These are phyloP conservation scores for Porites lobata DNA, from an alignment of 92 coral and sea anemone species.

Conservation along the genomic window DNA sequence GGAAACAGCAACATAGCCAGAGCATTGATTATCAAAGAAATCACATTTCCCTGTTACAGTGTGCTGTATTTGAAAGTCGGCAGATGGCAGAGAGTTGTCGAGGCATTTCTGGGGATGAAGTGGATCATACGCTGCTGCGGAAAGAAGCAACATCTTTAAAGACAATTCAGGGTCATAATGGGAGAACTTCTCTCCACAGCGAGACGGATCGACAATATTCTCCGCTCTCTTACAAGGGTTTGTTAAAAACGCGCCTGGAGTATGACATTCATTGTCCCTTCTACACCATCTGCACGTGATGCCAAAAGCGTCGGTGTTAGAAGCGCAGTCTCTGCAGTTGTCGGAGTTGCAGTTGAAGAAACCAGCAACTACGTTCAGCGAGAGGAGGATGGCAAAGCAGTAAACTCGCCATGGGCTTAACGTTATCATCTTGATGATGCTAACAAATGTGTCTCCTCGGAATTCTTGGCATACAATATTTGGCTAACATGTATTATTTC, in stretches of 20 bases:
- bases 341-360: background rate
- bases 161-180: constrained; percentile 57
- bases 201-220: constrained; percentile 38
- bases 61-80: constrained; percentile 32
- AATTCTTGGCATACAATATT: background rate
- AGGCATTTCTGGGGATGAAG: constrained; percentile 58
- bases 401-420: background rate
- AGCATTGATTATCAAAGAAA: constrained; percentile 48
- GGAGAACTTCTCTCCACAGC: constrained; percentile 34
- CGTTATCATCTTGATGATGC: background rate
- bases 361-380: constrained; percentile 1
- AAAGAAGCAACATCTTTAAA: constrained; percentile 69
- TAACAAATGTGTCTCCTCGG: background rate
- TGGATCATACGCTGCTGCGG: constrained; percentile 70
- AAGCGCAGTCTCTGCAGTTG: constrained; percentile 32
- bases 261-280: constrained; percentile 67
- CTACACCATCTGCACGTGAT: constrained; percentile 69
- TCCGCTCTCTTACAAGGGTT: constrained; percentile 71
- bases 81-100: constrained; percentile 55
- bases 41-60: constrained; percentile 62
- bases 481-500: too few relatives aligned
- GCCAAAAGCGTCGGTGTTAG: background rate
- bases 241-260: constrained; percentile 38
- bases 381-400: background rate
- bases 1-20: constrained; percentile 76